Base-by-base conservation (phyloP, 2,113 vertebrate species). In the Symphodus melops region DNA sequence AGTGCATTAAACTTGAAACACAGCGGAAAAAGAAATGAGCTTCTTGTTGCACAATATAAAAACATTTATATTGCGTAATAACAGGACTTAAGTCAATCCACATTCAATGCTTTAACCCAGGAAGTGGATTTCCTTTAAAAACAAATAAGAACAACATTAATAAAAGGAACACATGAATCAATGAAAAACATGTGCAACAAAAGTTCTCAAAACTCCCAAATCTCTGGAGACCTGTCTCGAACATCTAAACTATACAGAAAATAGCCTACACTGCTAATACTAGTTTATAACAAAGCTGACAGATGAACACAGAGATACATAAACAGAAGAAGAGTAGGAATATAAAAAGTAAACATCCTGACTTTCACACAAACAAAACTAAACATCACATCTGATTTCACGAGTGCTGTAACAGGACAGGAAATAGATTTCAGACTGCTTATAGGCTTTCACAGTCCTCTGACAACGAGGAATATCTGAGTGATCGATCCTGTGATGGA, bases 331-430 rank as follows among this genome's bases (percentile, higher is more conserved):
- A 78, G 82, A 86, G 82, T 75, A 75, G 66, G 62, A 86, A 88
- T 90, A 89, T 85, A 93, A 92, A 93, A 94, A 93, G 94, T 94
- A 94, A 95, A 95, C 94, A 94, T 94, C 84, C 81, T 93, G 94
- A 95, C 93, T 93, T 93, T 92, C 92, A 92, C 89, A 88, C 90
- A 87, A 84, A 91, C 88, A 93, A 76, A 86, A 89, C 49, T 79
- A 94, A 94, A 95, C 95, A 96, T 93, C 92, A 88, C 91, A 87
- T 95, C 93, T 91, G 65, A 89, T 91, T 74, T 85, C 70, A 87
- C 92, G 86, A 91, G 91, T 92, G 90, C 91, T 89, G 87, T 79
- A 89, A 93, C 82, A 88, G 93, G 91, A 96, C 65, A 78, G 49
- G 77, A 66, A 82, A 83, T 68, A 81, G 46, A 55, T 19, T 42